Evolutionary conservation across 2,888 invertebrate species (phyloP), one percentile per base, ranked within the genome.

Genomic region (Silvanus unidentatus): DNA sequence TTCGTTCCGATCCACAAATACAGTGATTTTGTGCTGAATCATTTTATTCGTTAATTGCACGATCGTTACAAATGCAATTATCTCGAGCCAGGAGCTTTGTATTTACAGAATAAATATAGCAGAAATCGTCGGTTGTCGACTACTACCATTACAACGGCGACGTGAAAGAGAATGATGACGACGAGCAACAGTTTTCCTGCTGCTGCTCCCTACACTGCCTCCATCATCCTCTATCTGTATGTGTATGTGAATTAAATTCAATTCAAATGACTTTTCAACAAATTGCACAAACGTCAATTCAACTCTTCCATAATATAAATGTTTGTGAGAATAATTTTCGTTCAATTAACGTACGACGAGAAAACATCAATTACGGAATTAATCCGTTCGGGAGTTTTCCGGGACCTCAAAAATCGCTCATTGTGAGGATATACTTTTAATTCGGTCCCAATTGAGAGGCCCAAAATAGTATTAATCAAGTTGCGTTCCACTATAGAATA

Each of bases 31-130:
- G 57, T 63, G 67, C 68, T 66, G 66, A 68, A 64, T 67, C 68
- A 60, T 64, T 64, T 62, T 60, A 64, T 63, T 64, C 65, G 63
- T 61, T 69, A 69, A 69, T 69, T 68, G 69, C 62, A 57, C 66
- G 68, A 68, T 68, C 69, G 68, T 68, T 69, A 63, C 65, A 66
- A 68, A 69, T 66, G 65, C 66, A 69, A 69, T 69, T 69, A 69
- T 65, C 64, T 61, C 59, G 60, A 65, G 59, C 58, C 60, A 57
- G 56, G 59, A 58, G 64, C 64, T 64, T 64, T 64, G 59, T 66
- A 63, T 67, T 67, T 66, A 63, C 65, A 57, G 66, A 66, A 68
- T 67, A 67, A 68, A 66, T 67, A 68, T 60, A 43, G 56, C 49
- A 58, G 57, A 59, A 62, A 61, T 60, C 62, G 62, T 12, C 22